A percentile compares a stretch with the other conserved stretches of the same genome.
These are phyloP conservation scores for Stenoptilia bipunctidactyla DNA, from an alignment of 2,888 invertebrate species.

Conservation along the genomic window DNA sequence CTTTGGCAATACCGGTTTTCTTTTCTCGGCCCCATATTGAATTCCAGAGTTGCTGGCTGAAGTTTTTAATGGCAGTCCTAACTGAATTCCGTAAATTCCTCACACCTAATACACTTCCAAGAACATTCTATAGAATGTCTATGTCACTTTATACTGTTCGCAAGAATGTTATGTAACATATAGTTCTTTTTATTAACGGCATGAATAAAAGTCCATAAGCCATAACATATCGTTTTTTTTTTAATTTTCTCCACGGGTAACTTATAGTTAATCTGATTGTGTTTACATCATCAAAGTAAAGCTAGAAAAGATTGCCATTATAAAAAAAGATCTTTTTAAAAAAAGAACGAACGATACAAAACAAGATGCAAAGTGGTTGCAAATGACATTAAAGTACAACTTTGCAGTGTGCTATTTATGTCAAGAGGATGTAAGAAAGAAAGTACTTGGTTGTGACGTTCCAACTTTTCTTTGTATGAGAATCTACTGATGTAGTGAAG, in stretches of 20 bases:
- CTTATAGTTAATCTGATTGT: too few species aligned
- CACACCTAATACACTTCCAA: slow-evolving; percentile 33
- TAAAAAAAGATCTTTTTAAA: too few species aligned
- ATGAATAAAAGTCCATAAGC: too few species aligned
- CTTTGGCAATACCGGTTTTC: slow-evolving; percentile 42
- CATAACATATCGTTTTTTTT: too few species aligned
- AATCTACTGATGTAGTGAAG: background rate
- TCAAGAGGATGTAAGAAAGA: slow-evolving; percentile 33
- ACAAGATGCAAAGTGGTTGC: too few species aligned
- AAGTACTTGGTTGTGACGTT: slow-evolving; percentile 48
- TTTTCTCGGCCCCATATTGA: slow-evolving; percentile 50
- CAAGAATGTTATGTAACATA: background rate
- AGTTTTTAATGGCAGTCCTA: slow-evolving; percentile 40
- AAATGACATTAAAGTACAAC: too few species aligned
- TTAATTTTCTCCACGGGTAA: too few species aligned
- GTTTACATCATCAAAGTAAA: too few species aligned
- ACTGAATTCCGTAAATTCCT: slow-evolving; percentile 41
- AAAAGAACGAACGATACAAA: too few species aligned
- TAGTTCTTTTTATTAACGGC: background rate
- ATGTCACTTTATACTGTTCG: background rate
- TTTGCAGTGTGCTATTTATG: slow-evolving; percentile 25
- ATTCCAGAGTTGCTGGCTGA: slow-evolving; percentile 47
- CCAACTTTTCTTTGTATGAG: slow-evolving; percentile 43
- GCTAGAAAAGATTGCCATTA: too few species aligned
- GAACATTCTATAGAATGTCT: slow-evolving; percentile 10